These are phyloP conservation scores for Nephrotoma flavescens DNA, from an alignment of 2,888 invertebrate species.

Conservation along the genomic window DNA sequence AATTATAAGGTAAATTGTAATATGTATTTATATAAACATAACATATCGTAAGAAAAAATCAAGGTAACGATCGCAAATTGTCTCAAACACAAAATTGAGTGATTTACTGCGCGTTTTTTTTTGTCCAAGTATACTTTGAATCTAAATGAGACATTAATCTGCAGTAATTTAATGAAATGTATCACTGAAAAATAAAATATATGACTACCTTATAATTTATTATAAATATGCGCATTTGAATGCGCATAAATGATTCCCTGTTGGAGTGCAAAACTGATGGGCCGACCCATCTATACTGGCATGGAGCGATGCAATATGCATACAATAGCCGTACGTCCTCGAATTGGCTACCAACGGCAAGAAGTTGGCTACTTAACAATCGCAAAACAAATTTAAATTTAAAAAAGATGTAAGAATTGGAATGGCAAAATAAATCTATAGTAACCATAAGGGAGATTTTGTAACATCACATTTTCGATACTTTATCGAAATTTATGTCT, in stretches of 20 bases:
- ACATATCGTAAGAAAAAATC: neutral
- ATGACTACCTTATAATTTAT: neutral
- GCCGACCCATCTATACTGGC: too few relatives aligned
- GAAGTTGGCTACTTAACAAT: too few relatives aligned
- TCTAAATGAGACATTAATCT: neutral
- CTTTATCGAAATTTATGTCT: too few relatives aligned
- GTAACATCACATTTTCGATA: too few relatives aligned
- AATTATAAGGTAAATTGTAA: neutral
- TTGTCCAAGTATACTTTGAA: neutral
- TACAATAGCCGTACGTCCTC: too few relatives aligned
- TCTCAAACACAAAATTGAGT: neutral
- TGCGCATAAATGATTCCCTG: neutral
- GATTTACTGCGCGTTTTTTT: neutral
- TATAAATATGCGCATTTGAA: neutral
- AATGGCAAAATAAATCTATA: too few relatives aligned
- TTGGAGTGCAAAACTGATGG: too few relatives aligned
- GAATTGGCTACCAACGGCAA: too few relatives aligned
- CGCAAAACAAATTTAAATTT: too few relatives aligned
- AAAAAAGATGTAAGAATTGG: too few relatives aligned
- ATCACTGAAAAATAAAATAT: neutral
- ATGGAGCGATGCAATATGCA: too few relatives aligned
- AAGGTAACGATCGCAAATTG: neutral
- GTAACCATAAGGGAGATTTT: too few relatives aligned
- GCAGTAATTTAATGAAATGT: neutral
- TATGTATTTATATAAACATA: neutral